phyloP scores from a whole-genome alignment of 2,797 vertebrate species.

The Sparidentex hasta region DNA sequence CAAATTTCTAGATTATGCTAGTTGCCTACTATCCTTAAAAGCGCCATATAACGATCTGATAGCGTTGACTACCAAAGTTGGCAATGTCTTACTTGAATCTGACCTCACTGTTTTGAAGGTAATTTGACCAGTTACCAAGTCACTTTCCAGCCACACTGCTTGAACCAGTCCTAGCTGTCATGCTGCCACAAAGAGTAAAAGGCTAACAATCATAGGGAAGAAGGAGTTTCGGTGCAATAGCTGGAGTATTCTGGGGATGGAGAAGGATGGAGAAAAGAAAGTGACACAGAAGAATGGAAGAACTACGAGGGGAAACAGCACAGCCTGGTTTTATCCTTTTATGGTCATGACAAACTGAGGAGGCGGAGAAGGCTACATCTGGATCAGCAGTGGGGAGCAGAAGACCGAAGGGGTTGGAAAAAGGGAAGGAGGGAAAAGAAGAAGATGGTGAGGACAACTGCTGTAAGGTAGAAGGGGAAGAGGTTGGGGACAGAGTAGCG shows the following conservation, averaged over 20 bases:
- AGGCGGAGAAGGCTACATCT: conserved; percentile 59
- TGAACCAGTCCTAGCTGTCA: background rate
- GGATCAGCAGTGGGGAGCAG: conserved; percentile 42
- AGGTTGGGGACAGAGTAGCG: background rate
- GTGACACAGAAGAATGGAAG: background rate
- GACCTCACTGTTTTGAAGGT: background rate
- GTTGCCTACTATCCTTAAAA: too few relatives aligned
- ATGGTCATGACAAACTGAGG: conserved; percentile 79
- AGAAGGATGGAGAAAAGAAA: conserved; percentile 7
- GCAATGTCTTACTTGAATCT: background rate
- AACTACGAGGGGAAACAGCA: conserved; percentile 28
- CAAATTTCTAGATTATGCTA: background rate
- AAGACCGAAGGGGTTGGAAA: conserved; percentile 21
- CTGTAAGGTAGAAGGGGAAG: background rate
- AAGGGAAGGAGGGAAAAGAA: background rate
- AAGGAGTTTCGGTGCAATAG: background rate
- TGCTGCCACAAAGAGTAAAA: background rate
- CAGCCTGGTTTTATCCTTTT: conserved; percentile 79
- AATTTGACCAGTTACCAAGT: background rate
- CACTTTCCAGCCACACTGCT: background rate
- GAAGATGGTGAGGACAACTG: background rate
- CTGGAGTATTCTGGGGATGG: conserved; percentile 9
- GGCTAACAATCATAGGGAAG: background rate
- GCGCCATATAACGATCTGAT: background rate
- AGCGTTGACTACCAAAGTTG: too few relatives aligned